Evolutionary conservation across 1,140 invertebrate genomes (phyloP).

Genomic region (Leptopilina boulardi): DNA sequence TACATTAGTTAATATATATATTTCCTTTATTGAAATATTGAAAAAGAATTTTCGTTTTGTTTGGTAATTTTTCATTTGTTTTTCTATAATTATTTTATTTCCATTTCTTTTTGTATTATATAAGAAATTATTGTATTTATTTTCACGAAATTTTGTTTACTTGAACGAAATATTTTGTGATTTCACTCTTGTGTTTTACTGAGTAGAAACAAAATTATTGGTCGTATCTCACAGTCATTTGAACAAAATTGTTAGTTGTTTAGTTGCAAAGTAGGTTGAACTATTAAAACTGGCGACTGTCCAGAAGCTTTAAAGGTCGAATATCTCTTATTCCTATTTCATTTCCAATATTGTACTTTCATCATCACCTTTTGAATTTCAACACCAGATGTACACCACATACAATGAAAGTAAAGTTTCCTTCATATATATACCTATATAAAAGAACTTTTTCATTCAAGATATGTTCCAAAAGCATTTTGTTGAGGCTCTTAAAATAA

Average conservation of each 20-base stretch:
- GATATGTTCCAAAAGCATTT: background rate
- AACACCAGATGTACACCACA: background rate
- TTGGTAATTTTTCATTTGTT: too few species aligned
- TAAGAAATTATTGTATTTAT: too few species aligned
- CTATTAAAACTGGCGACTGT: background rate
- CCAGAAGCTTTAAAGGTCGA: constrained; percentile 13
- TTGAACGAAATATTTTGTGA: background rate
- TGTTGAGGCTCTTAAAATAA: too few species aligned
- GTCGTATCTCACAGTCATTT: background rate
- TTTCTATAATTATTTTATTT: too few species aligned
- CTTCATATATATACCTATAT: too few species aligned
- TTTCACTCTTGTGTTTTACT: background rate
- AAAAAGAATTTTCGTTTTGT: background rate
- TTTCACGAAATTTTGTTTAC: too few species aligned
- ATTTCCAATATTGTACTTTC: background rate
- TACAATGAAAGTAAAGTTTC: background rate
- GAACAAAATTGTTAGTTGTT: background rate
- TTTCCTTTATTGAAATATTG: background rate
- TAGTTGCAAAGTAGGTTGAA: background rate
- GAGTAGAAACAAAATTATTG: background rate
- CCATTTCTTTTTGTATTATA: too few species aligned
- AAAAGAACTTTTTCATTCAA: background rate
- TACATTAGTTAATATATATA: background rate
- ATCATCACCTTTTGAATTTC: background rate
- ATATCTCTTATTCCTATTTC: background rate